Conservation (phyloP, 1,140 invertebrate genomes). For the Macrobrachium rosenbergii region DNA sequence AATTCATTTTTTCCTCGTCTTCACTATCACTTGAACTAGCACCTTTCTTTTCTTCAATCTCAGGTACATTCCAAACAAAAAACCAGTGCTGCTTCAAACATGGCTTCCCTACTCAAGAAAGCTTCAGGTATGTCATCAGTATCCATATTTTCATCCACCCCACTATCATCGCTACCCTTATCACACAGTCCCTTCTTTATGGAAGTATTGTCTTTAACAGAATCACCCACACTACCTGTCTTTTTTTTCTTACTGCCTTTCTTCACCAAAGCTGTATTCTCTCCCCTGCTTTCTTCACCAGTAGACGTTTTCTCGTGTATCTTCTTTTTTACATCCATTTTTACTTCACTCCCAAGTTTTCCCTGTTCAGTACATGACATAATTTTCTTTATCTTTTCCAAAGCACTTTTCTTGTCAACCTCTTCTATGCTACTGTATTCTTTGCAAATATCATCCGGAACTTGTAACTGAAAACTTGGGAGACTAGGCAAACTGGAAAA, state of each 20-base stretch:
- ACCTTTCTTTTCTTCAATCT: not conserved
- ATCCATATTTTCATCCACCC: too few species aligned
- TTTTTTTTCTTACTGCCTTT: not conserved
- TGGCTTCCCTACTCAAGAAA: not conserved
- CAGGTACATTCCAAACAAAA: constrained; percentile 18
- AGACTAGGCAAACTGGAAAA: not conserved
- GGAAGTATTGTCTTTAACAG: too few species aligned
- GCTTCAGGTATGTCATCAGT: too few species aligned
- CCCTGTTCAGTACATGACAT: not conserved
- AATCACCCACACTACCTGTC: too few species aligned
- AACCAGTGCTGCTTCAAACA: not conserved
- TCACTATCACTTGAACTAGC: not conserved
- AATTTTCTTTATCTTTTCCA: too few species aligned
- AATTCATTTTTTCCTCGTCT: not conserved
- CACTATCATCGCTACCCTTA: too few species aligned
- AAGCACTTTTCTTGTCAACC: too few species aligned
- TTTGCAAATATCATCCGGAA: too few species aligned
- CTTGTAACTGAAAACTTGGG: not conserved
- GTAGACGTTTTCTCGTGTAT: not conserved
- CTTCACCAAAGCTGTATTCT: not conserved
- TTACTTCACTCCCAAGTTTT: not conserved
- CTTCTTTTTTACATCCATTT: not conserved
- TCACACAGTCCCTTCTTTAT: constrained; percentile 1
- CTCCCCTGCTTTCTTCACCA: not conserved
- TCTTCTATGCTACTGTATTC: too few species aligned